Conservation (phyloP, 1,140 invertebrate genomes). For the Orius insidiosus region DNA sequence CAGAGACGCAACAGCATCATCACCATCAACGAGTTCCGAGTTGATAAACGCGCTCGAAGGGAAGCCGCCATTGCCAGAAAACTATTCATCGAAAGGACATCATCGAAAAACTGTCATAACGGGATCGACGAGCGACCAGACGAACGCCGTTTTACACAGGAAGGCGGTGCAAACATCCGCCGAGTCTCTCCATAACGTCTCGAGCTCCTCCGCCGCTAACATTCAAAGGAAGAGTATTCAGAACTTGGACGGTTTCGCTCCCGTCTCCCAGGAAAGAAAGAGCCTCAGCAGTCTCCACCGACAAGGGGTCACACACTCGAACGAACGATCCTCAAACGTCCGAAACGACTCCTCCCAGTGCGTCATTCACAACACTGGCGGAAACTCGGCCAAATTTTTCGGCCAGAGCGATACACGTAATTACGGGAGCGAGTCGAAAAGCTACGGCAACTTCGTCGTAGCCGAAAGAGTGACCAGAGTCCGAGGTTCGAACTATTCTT, state of each 20-base stretch:
- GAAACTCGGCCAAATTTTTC: slow-evolving; percentile 38
- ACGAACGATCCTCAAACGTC: no score
- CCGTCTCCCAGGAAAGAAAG: slow-evolving; percentile 43
- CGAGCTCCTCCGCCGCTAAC: slow-evolving; percentile 51
- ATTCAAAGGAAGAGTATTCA: slow-evolving; percentile 61
- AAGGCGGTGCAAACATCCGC: slow-evolving; percentile 39
- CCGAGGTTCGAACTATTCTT: slow-evolving; percentile 40
- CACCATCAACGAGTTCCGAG: slow-evolving; percentile 17
- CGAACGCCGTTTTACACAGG: slow-evolving; percentile 56
- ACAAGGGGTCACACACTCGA: slow-evolving; percentile 17
- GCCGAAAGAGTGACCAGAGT: slow-evolving; percentile 29
- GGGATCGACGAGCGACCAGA: slow-evolving; percentile 45
- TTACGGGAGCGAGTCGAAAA: slow-evolving; percentile 25
- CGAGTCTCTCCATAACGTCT: slow-evolving; percentile 42
- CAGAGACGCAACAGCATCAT: slow-evolving; percentile 1
- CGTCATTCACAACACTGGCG: no score
- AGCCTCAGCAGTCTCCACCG: slow-evolving; percentile 60
- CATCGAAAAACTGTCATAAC: slow-evolving; percentile 55
- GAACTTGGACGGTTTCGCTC: slow-evolving; percentile 46
- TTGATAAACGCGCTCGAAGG: slow-evolving; percentile 17
- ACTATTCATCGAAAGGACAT: slow-evolving; percentile 15
- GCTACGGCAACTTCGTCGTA: slow-evolving; percentile 47
- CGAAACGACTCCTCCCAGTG: no score
- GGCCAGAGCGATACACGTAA: slow-evolving; percentile 34
- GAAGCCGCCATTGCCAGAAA: slow-evolving; percentile 9